Evolutionary conservation across 2,113 vertebrate species (phyloP), one percentile per base, ranked within the genome.

Genomic region (Sinosuthora webbiana): DNA sequence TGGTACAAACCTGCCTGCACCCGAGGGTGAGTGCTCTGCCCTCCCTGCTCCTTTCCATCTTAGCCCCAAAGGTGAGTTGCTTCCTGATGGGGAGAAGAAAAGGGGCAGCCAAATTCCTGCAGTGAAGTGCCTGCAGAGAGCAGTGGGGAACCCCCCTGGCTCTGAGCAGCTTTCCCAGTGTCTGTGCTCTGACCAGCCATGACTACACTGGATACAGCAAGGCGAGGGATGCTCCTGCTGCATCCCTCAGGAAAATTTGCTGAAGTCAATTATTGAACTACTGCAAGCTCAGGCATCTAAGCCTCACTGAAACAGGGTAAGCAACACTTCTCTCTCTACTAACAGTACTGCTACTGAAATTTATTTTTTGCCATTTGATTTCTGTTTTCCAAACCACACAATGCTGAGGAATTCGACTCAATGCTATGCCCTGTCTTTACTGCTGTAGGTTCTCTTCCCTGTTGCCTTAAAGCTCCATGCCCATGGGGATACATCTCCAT

Each of bases 141-240:
- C 68, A 63, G 25, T 7, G 1, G 60, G 44, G 35, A 45, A 15
- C 33, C 15, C 24, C 31, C 7, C 1, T 27, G 31, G 13, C 42
- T 35, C 47, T 0, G 1, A 80, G 67, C 41, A 73, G 83, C 41
- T 47, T 37, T 22, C 49, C 1, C 5, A 89, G 55, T 7, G 33
- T 37, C 41, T 13, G 44, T 19, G 59, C 42, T 49, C 17, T 20
- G 21, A 42, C 47, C 71, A 59, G 71, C 47, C 45, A 0, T n/a
- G 49, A 30, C 1, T 21, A 5, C 73, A 41, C 27, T 8, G 28
- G 68, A 49, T 21, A 12, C 0, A 33, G 28, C 24, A 22, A 81
- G 55, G 56, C 0, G 0, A 67, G 47, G 25, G 35, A 25, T 64
- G 52, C 30, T 86, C 67, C 83, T 0, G 1, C 56, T 53, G 37